These are phyloP conservation scores for Eulemur coronatus DNA, from an alignment of 2,797 vertebrate species.

Conservation along the genomic window DNA sequence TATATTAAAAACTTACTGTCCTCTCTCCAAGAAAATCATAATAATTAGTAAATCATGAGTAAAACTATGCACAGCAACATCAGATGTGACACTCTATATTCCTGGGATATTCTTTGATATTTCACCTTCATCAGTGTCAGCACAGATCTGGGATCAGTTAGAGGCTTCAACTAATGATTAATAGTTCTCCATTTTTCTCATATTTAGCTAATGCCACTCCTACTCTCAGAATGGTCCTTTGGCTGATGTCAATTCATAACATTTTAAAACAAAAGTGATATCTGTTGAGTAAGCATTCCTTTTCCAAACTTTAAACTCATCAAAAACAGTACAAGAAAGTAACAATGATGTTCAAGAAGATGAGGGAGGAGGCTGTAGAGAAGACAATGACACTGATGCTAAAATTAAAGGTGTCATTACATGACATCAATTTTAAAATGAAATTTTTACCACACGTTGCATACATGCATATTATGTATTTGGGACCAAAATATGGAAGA, in stretches of 20 bases:
- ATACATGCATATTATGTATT: neutral
- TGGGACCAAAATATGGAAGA: neutral
- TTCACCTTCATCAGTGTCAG: neutral
- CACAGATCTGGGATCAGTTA: neutral
- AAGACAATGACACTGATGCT: neutral
- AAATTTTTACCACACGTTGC: neutral
- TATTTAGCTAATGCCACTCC: neutral
- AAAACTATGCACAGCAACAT: neutral
- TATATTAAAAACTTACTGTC: neutral
- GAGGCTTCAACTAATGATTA: neutral
- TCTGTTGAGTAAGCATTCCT: neutral
- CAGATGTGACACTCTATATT: neutral
- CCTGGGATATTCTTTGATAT: neutral
- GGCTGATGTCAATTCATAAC: neutral
- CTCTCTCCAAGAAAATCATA: neutral
- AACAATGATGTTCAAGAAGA: neutral
- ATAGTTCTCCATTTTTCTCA: neutral
- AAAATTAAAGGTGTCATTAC: neutral
- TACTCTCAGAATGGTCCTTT: neutral
- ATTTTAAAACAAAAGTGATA: neutral
- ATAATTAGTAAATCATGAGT: neutral
- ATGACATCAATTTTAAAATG: neutral
- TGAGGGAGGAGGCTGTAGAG: accelerated
- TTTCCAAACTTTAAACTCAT: neutral
- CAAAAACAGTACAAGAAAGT: neutral